phyloP scores from a whole-genome alignment of 2,797 vertebrate species.

The Ataeniobius toweri region DNA sequence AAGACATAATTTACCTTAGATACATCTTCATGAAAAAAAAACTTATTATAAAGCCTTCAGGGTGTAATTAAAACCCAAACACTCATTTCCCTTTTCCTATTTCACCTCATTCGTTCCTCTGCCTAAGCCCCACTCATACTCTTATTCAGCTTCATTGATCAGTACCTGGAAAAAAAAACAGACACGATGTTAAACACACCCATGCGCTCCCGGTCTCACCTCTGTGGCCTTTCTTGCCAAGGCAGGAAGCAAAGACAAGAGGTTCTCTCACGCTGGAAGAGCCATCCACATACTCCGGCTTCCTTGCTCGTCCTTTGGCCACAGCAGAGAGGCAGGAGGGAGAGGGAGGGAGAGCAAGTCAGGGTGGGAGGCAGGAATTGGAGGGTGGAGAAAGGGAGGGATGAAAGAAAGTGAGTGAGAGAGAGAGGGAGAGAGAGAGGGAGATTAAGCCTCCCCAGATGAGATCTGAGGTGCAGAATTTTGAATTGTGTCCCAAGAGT shows the following conservation, averaged over 20 bases:
- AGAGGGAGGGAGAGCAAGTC: constrained; percentile 57
- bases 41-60: constrained; percentile 43
- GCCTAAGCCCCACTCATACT: constrained; percentile 43
- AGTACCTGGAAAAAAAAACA: constrained; percentile 47
- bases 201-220: constrained; percentile 76
- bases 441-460: constrained; percentile 79
- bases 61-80: constrained; percentile 30
- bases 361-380: constrained; percentile 52
- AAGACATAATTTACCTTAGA: constrained; percentile 16
- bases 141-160: constrained; percentile 44
- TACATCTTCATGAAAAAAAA: constrained; percentile 26
- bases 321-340: constrained; percentile 60
- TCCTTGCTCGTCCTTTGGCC: constrained; percentile 87
- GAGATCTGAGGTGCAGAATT: constrained; percentile 77
- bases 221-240: constrained; percentile 78
- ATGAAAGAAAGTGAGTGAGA: constrained; percentile 64
- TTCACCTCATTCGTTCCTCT: constrained; percentile 36
- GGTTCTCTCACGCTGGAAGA: constrained; percentile 85
- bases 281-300: constrained; percentile 91
- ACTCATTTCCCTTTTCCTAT: constrained; percentile 22
- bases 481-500: constrained; percentile 74
- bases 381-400: constrained; percentile 69
- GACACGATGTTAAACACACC: constrained; percentile 41
- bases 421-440: constrained; percentile 56
- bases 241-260: constrained; percentile 78